phyloP scores from a whole-genome alignment of 2,888 invertebrate genomes.

The Drosophila melanosoma region DNA sequence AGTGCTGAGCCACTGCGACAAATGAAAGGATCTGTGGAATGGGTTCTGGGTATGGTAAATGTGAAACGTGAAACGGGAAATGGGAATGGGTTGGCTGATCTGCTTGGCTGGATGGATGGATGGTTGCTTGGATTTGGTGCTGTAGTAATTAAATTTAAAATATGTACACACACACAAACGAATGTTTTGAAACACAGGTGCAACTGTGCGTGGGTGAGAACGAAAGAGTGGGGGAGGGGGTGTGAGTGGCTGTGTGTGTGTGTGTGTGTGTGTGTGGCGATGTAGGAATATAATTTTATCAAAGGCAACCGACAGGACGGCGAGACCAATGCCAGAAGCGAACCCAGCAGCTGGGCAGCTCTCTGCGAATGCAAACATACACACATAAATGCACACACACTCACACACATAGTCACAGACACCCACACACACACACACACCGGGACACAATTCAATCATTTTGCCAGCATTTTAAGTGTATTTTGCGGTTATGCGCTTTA shows the following conservation, averaged over 20 bases:
- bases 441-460: slow-evolving; percentile 74
- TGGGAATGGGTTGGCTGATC: slow-evolving; percentile 35
- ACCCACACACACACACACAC: slow-evolving; percentile 22
- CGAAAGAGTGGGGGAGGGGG: neutral
- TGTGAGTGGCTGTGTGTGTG: slow-evolving; percentile 5
- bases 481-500: slow-evolving; percentile 78
- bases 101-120: slow-evolving; percentile 41
- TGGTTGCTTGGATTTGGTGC: slow-evolving; percentile 59
- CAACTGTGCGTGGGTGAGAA: neutral
- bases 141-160: slow-evolving; percentile 76
- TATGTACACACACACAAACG: slow-evolving; percentile 64
- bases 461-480: slow-evolving; percentile 75
- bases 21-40: slow-evolving; percentile 58
- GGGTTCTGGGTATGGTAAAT: slow-evolving; percentile 5
- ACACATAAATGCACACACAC: slow-evolving; percentile 5
- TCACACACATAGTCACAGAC: slow-evolving; percentile 10
- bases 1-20: slow-evolving; percentile 54
- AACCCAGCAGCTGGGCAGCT: slow-evolving; percentile 40
- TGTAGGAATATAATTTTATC: slow-evolving; percentile 65
- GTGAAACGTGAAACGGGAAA: neutral
- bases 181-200: slow-evolving; percentile 68
- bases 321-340: slow-evolving; percentile 55
- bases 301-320: slow-evolving; percentile 59
- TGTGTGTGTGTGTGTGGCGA: neutral
- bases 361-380: slow-evolving; percentile 8